phyloP scores from a whole-genome alignment of 2,113 vertebrate genomes.

The Propithecus coquereli region DNA sequence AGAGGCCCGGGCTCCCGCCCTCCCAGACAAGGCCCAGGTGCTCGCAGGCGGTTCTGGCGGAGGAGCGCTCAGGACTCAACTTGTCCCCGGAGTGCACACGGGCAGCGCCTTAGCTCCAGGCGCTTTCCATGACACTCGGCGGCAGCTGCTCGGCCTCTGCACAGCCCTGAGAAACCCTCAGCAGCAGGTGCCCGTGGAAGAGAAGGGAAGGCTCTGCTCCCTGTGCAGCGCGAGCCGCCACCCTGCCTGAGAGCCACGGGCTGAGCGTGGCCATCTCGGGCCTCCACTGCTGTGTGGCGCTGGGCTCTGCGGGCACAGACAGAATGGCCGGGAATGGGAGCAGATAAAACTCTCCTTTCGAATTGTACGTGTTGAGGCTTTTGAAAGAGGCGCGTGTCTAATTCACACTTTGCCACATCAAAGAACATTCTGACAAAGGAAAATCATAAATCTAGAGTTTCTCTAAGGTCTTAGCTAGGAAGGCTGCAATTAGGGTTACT shows the following conservation, averaged over 20 bases:
- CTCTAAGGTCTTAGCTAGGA: background rate
- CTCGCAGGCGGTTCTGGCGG: background rate
- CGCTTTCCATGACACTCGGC: background rate
- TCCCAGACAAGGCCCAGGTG: background rate
- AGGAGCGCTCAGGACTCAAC: background rate
- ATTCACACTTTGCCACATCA: no score
- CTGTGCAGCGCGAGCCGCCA: no score
- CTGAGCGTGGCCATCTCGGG: no score
- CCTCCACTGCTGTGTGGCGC: no score
- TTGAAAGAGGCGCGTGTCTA: no score
- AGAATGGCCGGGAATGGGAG: background rate
- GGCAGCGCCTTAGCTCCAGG: background rate
- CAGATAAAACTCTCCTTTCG: no score
- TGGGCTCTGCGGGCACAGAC: rapidly evolving
- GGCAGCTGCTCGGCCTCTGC: background rate
- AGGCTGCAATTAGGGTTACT: background rate
- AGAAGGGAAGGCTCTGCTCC: no score
- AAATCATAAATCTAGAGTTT: background rate
- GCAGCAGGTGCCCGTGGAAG: background rate
- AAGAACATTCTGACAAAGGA: background rate
- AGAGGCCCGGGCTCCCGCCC: background rate
- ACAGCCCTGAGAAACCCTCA: background rate
- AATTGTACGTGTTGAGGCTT: no score
- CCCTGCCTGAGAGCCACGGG: no score
- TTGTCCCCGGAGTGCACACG: background rate